Evolutionary conservation across 2,888 invertebrate species (phyloP).

Genomic region (Arge pagana): DNA sequence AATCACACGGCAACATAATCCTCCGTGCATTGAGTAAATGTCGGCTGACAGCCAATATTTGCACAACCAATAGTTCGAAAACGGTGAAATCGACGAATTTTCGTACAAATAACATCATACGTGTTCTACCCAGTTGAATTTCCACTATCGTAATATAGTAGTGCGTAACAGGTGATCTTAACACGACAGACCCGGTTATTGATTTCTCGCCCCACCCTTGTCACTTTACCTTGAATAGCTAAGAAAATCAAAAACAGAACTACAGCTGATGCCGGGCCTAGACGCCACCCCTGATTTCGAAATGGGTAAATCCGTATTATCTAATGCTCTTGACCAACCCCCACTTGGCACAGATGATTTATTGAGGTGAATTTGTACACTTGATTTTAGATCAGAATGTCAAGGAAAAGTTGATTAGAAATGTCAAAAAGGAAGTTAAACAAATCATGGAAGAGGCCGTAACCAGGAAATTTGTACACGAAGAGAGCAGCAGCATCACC

Average conservation of each 20-base stretch:
- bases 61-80: neutral
- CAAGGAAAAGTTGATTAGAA: constrained; percentile 77
- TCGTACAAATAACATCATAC: neutral
- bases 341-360: too few species aligned
- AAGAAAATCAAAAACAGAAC: constrained; percentile 20
- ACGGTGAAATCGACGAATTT: neutral
- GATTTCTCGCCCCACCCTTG: constrained; percentile 20
- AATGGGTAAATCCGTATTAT: constrained; percentile 18
- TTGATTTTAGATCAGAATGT: constrained; percentile 58
- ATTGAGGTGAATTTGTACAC: neutral
- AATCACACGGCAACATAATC: neutral
- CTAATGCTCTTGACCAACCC: too few species aligned
- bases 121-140: neutral
- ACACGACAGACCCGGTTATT: constrained; percentile 4
- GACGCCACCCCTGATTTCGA: constrained; percentile 23
- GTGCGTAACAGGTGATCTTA: constrained; percentile 15
- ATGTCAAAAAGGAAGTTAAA: constrained; percentile 91
- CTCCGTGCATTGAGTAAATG: neutral
- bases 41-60: neutral
- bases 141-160: neutral
- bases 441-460: constrained; percentile 97
- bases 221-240: constrained; percentile 15
- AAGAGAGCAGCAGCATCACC: constrained; percentile 90
- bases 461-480: constrained; percentile 88
- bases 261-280: constrained; percentile 25